Evolutionary conservation across 2,113 vertebrate species (phyloP).

Genomic region (Atlantisia rogersi): DNA sequence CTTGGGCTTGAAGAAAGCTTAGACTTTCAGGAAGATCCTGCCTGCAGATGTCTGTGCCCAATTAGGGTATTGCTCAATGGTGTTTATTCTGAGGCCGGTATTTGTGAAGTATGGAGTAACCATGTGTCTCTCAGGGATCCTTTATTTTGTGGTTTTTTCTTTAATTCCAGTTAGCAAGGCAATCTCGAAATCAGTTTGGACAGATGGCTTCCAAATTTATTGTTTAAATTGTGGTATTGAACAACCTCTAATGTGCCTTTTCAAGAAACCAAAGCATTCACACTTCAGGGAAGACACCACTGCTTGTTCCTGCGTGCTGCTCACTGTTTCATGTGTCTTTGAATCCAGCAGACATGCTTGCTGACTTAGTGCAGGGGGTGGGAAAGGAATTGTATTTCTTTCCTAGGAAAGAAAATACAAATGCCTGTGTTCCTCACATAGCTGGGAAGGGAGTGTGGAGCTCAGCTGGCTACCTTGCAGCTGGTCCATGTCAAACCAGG

Average conservation of each 20-base stretch:
- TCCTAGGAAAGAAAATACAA: neutral
- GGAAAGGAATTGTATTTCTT: neutral
- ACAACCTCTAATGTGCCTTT: neutral
- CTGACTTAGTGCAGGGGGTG: neutral
- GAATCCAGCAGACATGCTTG: neutral
- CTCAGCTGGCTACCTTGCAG: neutral
- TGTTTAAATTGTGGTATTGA: neutral
- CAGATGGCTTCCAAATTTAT: neutral
- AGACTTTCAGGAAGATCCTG: neutral
- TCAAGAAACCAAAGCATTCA: neutral
- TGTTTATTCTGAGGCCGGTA: neutral
- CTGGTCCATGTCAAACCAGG: neutral
- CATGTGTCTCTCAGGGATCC: neutral
- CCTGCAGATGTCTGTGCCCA: neutral
- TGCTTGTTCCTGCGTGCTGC: neutral
- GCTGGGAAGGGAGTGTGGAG: neutral
- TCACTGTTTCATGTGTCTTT: neutral
- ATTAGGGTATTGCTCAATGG: neutral
- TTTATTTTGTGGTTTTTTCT: neutral
- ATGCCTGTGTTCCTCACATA: neutral
- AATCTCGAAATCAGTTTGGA: neutral
- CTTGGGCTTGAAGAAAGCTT: neutral
- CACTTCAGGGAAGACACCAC: neutral
- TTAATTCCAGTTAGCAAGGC: neutral
- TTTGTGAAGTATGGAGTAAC: neutral